Conservation (phyloP, 2,113 vertebrate genomes). For the Crotalus tigris region DNA sequence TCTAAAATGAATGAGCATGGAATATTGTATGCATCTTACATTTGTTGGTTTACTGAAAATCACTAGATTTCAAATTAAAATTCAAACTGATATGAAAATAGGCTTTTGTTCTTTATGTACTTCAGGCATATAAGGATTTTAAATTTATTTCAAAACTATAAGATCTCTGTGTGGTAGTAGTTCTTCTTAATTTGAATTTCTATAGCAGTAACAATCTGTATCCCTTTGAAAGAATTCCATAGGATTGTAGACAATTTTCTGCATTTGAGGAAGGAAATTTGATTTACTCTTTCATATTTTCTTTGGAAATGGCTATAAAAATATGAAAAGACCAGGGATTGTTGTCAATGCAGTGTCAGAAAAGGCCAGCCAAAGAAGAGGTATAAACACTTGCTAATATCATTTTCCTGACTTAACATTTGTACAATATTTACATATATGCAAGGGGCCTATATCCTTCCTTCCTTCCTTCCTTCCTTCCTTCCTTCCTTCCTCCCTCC, state of each 20-base stretch:
- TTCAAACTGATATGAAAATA: background rate
- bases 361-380: background rate
- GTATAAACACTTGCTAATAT: background rate
- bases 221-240: background rate
- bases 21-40: background rate
- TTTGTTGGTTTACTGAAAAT: background rate
- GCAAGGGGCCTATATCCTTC: background rate
- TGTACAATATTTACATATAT: background rate
- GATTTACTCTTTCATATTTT: background rate
- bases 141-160: background rate
- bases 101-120: background rate
- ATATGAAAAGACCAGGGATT: background rate
- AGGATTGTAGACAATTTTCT: conserved; percentile 11
- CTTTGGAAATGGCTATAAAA: background rate
- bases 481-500: background rate
- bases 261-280: background rate
- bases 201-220: background rate
- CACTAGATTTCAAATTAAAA: background rate
- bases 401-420: background rate
- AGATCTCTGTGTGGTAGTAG: background rate
- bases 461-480: background rate
- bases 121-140: background rate
- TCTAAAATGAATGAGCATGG: background rate
- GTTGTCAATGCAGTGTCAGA: background rate
- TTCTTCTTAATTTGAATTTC: background rate